Base-by-base conservation (phyloP, 2,797 vertebrate species). In the Gobionotothen gibberifrons region DNA sequence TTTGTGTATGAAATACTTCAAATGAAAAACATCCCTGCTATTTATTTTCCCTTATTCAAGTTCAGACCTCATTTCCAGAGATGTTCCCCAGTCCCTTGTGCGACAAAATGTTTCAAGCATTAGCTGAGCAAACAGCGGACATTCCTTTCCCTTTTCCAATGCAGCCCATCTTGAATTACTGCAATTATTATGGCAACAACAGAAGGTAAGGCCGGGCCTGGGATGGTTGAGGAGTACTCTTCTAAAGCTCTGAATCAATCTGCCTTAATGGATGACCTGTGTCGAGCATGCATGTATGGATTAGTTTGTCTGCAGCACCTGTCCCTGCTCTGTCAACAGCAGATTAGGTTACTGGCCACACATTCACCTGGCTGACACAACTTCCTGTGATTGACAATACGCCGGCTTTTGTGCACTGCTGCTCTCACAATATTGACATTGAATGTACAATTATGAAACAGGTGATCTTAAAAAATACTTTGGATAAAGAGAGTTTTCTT, bases 241-340 rank as follows among this genome's bases (percentile, higher is more conserved):
- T 83, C 79, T 84, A 86, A 82, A 88, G 88, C 85, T 83, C 81
- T 85, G 85, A 92, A 92, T 92, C 87, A 93, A 91, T 91, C 90
- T 90, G 83, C 83, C 81, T 86, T 90, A 91, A 93, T 93, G 90
- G 93, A 89, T 87, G 87, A 90, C 88, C 91, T 88, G 89, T 81
- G 88, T 90, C 83, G 70, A 82, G 79, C 78, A 77, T 92, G 85
- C 87, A 90, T 85, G 78, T 92, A 90, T 92, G 88, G 90, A 93
- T 93, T 92, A 91, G 91, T 89, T 91, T 89, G 84, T 82, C 83
- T 55, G 83, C 74, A 93, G 87, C 94, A 95, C 91, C 94, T 94
- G 93, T 93, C 85, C 91, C 88, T 86, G 86, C 67, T 94, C 91
- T 93, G 93, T 94, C 94, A 95, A 93, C 92, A 95, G 86, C 83